A percentile compares a stretch with the other conserved stretches of the same genome.
Evolutionary conservation across 2,113 vertebrate genomes (phyloP).

Genomic region (Taxidea taxus): DNA sequence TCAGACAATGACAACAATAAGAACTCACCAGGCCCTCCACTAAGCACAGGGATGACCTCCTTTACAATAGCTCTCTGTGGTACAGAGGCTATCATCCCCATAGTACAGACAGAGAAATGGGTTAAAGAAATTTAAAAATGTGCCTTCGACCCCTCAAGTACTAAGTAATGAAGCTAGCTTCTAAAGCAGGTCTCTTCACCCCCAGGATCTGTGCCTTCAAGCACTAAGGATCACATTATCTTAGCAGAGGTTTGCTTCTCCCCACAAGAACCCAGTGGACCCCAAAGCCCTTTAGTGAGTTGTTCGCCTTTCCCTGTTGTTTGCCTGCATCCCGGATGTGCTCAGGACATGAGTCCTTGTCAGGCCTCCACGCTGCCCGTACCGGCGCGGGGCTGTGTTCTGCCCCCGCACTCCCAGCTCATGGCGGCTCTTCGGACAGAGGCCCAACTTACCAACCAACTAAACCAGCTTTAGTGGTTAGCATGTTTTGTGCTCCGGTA

Average conservation of each 20-base stretch:
- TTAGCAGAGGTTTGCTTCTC: not conserved
- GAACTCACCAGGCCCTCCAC: not conserved
- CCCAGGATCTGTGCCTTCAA: not conserved
- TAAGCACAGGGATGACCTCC: not conserved
- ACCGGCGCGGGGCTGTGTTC: not conserved
- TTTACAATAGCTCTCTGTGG: not conserved
- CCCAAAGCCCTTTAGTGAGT: not conserved
- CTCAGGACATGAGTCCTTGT: not conserved
- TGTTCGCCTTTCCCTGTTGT: not conserved
- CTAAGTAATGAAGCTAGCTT: not conserved
- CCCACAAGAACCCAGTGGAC: not conserved
- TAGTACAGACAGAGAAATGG: not conserved
- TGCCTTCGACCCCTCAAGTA: not conserved
- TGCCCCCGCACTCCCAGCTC: not conserved
- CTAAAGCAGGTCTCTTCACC: not conserved
- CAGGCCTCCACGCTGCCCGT: not conserved
- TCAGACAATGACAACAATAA: not conserved
- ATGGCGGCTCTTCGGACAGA: not conserved
- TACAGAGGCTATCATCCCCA: not conserved
- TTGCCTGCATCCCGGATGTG: not conserved
- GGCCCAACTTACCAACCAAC: not conserved
- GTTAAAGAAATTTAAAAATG: not conserved
- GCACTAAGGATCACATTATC: accelerated
- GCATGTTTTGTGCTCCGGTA: not conserved
- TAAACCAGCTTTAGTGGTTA: not conserved